phyloP scores from a whole-genome alignment of 2,888 invertebrate genomes.

The Leptopilina drosophilae region DNA sequence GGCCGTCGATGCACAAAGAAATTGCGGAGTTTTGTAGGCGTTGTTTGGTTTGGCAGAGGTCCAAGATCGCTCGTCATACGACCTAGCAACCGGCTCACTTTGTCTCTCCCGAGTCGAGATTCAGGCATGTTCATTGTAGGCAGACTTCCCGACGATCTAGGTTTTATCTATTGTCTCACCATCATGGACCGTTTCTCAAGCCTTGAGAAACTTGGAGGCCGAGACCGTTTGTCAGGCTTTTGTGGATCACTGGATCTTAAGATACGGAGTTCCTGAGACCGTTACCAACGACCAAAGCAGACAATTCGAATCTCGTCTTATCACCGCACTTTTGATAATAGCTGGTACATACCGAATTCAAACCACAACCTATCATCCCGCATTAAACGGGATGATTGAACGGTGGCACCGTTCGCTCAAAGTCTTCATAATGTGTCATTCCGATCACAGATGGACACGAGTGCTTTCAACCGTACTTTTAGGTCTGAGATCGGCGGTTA shows the following conservation, averaged over 20 bases:
- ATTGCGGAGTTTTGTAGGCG: neutral
- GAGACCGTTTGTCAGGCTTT: neutral
- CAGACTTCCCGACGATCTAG: neutral
- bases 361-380: neutral
- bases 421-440: neutral
- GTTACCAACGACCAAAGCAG: neutral
- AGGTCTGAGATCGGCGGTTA: neutral
- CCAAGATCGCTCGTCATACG: neutral
- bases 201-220: neutral
- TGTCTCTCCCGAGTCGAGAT: neutral
- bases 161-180: neutral
- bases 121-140: neutral
- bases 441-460: neutral
- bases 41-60: neutral
- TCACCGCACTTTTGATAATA: neutral
- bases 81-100: neutral
- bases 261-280: neutral
- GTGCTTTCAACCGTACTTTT: neutral
- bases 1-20: neutral
- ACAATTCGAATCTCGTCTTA: neutral
- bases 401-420: neutral
- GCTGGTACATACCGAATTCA: neutral
- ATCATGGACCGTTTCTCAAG: neutral
- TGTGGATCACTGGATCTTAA: neutral
- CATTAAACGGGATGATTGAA: neutral